A percentile compares a stretch with the other conserved stretches of the same genome.
These are phyloP conservation scores for Megalurothrips usitatus DNA, from an alignment of 2,888 invertebrate species.

Conservation along the genomic window DNA sequence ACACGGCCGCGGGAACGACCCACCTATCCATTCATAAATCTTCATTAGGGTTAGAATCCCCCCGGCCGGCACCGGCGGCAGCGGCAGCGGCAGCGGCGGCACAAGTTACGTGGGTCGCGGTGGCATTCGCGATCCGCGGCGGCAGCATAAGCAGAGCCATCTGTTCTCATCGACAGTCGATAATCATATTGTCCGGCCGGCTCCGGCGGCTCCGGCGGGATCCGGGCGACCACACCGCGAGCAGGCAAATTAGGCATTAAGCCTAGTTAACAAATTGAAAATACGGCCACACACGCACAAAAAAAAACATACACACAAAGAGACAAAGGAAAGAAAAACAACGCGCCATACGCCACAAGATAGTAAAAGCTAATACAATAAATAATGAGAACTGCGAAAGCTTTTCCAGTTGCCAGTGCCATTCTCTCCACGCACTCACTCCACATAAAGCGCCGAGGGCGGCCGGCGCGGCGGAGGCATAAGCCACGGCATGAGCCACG, in stretches of 20 bases:
- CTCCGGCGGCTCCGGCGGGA: not conserved
- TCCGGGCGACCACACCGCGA: not conserved
- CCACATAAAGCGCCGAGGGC: too few relatives aligned
- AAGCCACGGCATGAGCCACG: too few relatives aligned
- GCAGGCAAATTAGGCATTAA: not conserved
- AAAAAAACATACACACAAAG: not conserved
- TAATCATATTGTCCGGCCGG: constrained; percentile 12
- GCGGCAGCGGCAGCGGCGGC: not conserved
- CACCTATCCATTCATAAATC: constrained; percentile 20
- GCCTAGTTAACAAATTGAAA: not conserved
- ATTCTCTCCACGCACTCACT: too few relatives aligned
- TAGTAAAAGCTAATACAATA: too few relatives aligned
- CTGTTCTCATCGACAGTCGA: not conserved
- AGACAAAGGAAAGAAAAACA: not conserved
- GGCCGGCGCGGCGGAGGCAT: too few relatives aligned
- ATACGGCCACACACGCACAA: not conserved
- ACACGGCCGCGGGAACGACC: not conserved
- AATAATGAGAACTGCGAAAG: too few relatives aligned
- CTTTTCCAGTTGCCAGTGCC: too few relatives aligned
- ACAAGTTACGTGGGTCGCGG: not conserved
- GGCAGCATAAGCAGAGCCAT: not conserved
- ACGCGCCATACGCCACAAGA: too few relatives aligned
- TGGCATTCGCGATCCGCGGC: too few relatives aligned
- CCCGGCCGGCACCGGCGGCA: not conserved
- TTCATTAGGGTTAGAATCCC: not conserved